Evolutionary conservation across 1,140 invertebrate species (phyloP).

Genomic region (Mylabris phalerata): DNA sequence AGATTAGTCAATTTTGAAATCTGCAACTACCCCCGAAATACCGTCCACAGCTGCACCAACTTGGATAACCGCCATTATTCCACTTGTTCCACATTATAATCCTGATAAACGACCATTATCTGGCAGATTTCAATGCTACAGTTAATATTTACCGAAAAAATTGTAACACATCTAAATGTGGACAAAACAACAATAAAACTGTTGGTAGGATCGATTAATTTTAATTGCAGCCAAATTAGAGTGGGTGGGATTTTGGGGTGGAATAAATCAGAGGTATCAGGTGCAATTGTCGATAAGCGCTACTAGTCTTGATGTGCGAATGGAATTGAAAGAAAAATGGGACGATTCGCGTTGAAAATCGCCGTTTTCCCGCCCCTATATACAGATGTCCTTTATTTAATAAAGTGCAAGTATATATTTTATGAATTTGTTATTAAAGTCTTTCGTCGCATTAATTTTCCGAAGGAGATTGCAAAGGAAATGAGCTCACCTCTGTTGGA

Average conservation of each 20-base stretch:
- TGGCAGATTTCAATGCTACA: background rate
- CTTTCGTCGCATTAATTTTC: conserved; percentile 17
- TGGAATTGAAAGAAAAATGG: conserved; percentile 1
- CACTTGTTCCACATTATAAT: conserved; percentile 16
- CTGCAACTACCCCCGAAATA: conserved; percentile 4
- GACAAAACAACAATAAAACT: no score
- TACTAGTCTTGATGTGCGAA: conserved; percentile 7
- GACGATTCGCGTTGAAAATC: background rate
- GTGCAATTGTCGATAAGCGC: conserved; percentile 6
- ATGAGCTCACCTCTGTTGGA: conserved; percentile 15
- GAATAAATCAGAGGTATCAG: conserved; percentile 11
- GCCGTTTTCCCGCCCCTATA: background rate
- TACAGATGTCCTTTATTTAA: conserved; percentile 5
- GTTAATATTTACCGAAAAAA: no score
- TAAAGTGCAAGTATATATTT: conserved; percentile 12
- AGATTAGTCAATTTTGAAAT: conserved; percentile 14
- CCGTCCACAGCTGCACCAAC: conserved; percentile 13
- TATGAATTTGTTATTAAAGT: conserved; percentile 17
- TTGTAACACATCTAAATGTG: no score
- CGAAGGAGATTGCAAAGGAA: conserved; percentile 12
- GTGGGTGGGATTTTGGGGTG: background rate
- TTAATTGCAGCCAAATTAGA: no score
- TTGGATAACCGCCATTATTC: conserved; percentile 19
- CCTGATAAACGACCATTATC: conserved; percentile 16
- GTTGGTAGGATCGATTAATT: no score